Conservation (phyloP, 2,113 vertebrate genomes). For the Ursus arctos region DNA sequence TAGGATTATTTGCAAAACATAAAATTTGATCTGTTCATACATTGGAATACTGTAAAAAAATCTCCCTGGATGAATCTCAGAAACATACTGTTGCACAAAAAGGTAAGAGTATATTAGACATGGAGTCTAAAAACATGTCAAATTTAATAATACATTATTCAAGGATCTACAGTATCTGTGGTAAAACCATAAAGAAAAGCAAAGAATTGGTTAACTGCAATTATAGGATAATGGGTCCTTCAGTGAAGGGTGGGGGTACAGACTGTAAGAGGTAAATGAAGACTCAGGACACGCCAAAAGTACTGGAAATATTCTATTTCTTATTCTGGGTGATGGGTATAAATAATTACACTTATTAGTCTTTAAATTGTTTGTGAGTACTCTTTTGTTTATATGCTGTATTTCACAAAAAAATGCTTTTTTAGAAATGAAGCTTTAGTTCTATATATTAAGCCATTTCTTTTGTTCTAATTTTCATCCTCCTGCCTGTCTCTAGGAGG, state of each 20-base stretch:
- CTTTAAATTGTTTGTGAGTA: not conserved
- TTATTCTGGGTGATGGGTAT: not conserved
- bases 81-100: not conserved
- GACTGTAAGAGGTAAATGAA: not conserved
- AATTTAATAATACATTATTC: not conserved
- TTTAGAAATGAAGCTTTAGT: not conserved
- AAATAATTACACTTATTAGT: conserved; percentile 8
- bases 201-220: conserved; percentile 4
- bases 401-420: conserved; percentile 31
- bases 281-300: not conserved
- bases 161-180: not conserved
- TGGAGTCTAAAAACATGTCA: not conserved
- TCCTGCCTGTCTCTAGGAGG: not conserved
- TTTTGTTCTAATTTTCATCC: not conserved
- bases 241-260: not conserved
- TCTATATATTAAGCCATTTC: not conserved
- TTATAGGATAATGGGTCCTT: not conserved
- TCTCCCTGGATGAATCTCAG: not conserved
- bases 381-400: not conserved
- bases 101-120: not conserved
- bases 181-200: conserved; percentile 24
- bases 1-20: not conserved
- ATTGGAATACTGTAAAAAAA: not conserved
- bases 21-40: not conserved
- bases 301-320: conserved; percentile 5